Evolutionary conservation across 2,888 invertebrate genomes (phyloP), one percentile per base, ranked within the genome.

Genomic region (Ephialtes manifestator): DNA sequence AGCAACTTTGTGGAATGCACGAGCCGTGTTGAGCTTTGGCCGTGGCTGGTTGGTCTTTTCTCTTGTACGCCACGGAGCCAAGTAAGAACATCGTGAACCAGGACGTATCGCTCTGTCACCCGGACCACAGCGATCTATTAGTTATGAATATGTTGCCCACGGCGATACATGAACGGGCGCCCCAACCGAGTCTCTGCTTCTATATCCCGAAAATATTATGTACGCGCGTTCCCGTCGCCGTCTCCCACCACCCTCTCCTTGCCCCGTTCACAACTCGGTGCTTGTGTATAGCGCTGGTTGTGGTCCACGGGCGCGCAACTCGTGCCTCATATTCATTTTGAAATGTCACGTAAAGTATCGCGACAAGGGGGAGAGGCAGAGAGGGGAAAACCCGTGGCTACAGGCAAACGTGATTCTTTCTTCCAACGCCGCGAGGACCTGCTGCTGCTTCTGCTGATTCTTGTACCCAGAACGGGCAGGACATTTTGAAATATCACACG

Each of bases 61-160:
- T 84, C 75, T 84, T 84, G 81, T 84, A 67, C 81, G 55, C 79
- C 51, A 78, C 75, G 83, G 70, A 63, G 39, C 20, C 46, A 75
- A 55, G 74, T 68, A 80, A 63, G 76, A 91, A 92, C 92, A 92
- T 93, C 92, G 92, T 84, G 83, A 91, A 91, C 90, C 91, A 92
- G 90, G 92, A 93, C 92, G 92, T 93, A 93, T 93, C 92, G 93
- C 93, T 93, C 93, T 93, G 93, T 93, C 93, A 93, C 92, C 91
- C 92, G 88, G 87, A 87, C 90, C 89, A 91, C 90, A 91, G 91
- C 93, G 92, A 93, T 93, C 93, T 93, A 93, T 93, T 93, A 93
- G 93, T 93, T 93, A 93, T 93, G 92, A 92, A 93, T 93, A 93
- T 92, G 93, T 93, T 93, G 93, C 93, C 93, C 91, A 92, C 90